A percentile compares a stretch with the other conserved stretches of the same genome.
These are phyloP conservation scores for Diarsia brunnea DNA, from an alignment of 2,888 invertebrate species.

Conservation along the genomic window DNA sequence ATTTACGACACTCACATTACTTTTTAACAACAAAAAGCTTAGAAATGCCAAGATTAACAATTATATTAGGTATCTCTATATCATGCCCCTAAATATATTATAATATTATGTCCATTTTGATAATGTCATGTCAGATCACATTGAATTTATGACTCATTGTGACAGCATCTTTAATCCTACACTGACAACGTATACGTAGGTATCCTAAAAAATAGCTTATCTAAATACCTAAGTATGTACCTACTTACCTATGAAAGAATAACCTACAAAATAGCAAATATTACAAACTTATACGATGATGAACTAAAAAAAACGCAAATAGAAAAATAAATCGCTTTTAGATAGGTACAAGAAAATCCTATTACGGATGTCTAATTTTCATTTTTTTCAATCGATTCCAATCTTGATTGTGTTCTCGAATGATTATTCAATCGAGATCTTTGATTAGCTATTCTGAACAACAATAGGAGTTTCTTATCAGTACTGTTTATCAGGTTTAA, in stretches of 20 bases:
- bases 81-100: neutral
- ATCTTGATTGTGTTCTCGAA: conserved; percentile 77
- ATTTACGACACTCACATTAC: neutral
- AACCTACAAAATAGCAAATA: conserved; percentile 1
- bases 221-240: conserved; percentile 8
- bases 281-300: neutral
- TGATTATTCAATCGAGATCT: conserved; percentile 87
- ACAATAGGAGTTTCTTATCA: conserved; percentile 86
- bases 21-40: neutral
- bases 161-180: conserved; percentile 4
- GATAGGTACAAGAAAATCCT: conserved; percentile 45
- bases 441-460: conserved; percentile 84
- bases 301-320: neutral
- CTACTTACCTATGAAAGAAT: neutral
- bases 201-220: neutral
- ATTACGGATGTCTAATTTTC: conserved; percentile 60
- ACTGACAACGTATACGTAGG: no score
- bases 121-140: conserved; percentile 11
- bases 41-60: neutral
- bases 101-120: no score
- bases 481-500: conserved; percentile 86
- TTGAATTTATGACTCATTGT: conserved; percentile 21
- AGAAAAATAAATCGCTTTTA: conserved; percentile 26
- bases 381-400: conserved; percentile 66
- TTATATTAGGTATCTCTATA: neutral